Evolutionary conservation across 2,888 invertebrate genomes (phyloP).

Genomic region (Polymixis lichenea): DNA sequence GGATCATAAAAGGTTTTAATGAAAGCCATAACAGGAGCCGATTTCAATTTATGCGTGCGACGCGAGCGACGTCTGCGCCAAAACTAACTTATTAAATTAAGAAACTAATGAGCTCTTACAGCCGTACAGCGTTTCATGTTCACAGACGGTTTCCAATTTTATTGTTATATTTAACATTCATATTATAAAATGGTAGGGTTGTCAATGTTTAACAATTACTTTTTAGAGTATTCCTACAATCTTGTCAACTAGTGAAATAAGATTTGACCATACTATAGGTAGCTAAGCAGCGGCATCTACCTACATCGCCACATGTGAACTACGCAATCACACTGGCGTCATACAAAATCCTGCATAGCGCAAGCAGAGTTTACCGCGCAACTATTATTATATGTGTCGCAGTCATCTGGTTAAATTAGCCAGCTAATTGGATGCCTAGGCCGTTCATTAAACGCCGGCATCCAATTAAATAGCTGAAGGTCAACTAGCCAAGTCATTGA

Average conservation of each 20-base stretch:
- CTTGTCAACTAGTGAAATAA: not conserved
- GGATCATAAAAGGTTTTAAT: conserved; percentile 81
- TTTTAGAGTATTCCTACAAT: not conserved
- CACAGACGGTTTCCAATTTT: conserved; percentile 29
- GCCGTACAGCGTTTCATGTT: conserved; percentile 54
- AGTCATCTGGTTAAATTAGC: no score
- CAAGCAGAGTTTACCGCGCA: no score
- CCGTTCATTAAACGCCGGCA: no score
- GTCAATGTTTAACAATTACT: not conserved
- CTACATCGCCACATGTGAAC: no score
- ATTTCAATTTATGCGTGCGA: conserved; percentile 76
- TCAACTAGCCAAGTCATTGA: no score
- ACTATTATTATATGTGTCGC: no score
- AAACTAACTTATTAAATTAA: conserved; percentile 73
- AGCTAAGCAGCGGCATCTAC: not conserved
- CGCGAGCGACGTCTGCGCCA: conserved; percentile 60
- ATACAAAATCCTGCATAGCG: no score
- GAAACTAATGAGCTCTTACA: conserved; percentile 71
- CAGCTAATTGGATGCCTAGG: no score
- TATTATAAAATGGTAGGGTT: conserved; percentile 3
- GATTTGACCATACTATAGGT: not conserved
- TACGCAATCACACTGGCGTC: no score
- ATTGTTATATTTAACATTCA: conserved; percentile 16
- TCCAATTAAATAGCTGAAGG: no score
- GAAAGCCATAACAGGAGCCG: conserved; percentile 75